phyloP scores from a whole-genome alignment of 2,113 vertebrate genomes.

The Myiagra hebetior region DNA sequence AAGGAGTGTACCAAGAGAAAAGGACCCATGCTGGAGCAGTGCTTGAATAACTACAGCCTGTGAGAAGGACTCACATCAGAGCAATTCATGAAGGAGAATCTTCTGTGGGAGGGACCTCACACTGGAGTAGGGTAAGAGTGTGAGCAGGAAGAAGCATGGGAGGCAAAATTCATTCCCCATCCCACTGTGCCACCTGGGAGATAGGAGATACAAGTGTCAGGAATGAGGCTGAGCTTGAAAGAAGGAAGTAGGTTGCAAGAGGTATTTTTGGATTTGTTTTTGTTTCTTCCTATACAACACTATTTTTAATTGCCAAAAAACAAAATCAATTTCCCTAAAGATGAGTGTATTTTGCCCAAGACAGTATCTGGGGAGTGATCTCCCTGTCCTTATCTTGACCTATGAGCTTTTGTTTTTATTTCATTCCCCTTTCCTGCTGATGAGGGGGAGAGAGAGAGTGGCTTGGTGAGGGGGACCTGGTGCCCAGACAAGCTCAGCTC shows the following conservation, averaged over 20 bases:
- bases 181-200: background rate
- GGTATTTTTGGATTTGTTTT: background rate
- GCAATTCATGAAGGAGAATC: background rate
- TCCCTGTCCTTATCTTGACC: background rate
- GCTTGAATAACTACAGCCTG: background rate
- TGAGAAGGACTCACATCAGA: background rate
- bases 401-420: background rate
- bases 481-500: background rate
- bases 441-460: fast-evolving
- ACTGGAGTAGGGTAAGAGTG: background rate
- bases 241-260: background rate
- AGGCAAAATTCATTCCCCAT: background rate
- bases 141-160: background rate
- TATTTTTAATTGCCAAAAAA: background rate
- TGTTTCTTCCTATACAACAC: background rate
- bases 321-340: background rate
- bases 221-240: background rate
- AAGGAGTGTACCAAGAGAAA: background rate
- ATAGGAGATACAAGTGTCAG: background rate
- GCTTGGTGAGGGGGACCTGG: background rate
- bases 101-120: background rate
- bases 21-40: background rate
- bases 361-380: background rate
- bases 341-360: fast-evolving
- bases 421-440: background rate